Conservation (phyloP, 2,888 invertebrate species). For the Ctenicera cuprea region DNA sequence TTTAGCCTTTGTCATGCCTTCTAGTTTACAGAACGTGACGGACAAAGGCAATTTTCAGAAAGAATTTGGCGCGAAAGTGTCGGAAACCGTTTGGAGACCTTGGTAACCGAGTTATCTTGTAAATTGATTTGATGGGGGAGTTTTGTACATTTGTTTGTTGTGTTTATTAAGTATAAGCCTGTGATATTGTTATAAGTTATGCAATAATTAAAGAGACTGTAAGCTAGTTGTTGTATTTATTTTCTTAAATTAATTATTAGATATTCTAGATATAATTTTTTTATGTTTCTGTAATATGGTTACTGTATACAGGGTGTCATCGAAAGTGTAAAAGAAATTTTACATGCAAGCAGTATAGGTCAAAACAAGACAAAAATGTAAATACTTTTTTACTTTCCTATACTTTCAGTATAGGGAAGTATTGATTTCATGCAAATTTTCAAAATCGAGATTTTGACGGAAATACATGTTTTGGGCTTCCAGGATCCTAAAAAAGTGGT, state of each 20-base stretch:
- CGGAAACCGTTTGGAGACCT: conserved; percentile 68
- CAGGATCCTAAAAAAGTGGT: too few species aligned
- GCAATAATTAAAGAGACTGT: conserved; percentile 10
- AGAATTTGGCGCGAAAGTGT: conserved; percentile 36
- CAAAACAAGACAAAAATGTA: too few species aligned
- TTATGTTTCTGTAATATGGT: too few species aligned
- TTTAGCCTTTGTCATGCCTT: conserved; percentile 70
- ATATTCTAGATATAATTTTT: too few species aligned
- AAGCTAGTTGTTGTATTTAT: background rate
- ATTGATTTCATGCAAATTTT: too few species aligned
- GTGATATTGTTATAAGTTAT: conserved; percentile 32
- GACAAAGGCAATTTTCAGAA: conserved; percentile 34
- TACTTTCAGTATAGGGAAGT: too few species aligned
- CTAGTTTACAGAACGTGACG: conserved; percentile 48
- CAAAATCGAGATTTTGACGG: too few species aligned
- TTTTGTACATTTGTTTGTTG: conserved; percentile 3
- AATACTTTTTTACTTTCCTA: too few species aligned
- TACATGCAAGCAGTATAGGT: too few species aligned
- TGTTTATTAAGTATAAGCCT: background rate
- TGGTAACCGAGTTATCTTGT: conserved; percentile 62
- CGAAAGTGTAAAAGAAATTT: too few species aligned
- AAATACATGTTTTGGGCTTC: too few species aligned
- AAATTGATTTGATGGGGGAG: background rate
- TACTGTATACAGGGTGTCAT: too few species aligned
- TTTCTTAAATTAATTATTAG: background rate